phyloP scores from a whole-genome alignment of 2,113 vertebrate genomes.

The Alectura lathami region DNA sequence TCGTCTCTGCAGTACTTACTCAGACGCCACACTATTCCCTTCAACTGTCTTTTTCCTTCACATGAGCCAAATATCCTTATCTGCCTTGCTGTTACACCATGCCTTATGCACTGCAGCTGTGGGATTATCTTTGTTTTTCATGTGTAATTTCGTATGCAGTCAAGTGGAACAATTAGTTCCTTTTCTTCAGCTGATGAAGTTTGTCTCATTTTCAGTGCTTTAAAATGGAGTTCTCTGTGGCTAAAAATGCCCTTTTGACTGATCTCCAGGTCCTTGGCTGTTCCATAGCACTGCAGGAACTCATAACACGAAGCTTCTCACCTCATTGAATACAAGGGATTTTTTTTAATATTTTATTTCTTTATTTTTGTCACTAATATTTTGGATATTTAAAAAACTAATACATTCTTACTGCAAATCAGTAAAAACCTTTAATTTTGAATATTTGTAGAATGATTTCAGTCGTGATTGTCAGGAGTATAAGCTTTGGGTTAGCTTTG shows the following conservation, averaged over 20 bases:
- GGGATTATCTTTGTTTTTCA: constrained; percentile 25
- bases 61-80: not conserved
- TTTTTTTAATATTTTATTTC: not conserved
- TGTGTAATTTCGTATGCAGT: constrained; percentile 19
- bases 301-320: constrained; percentile 8
- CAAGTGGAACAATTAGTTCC: constrained; percentile 53
- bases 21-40: not conserved
- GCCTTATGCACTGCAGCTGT: not conserved
- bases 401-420: not conserved
- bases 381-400: not conserved
- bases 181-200: constrained; percentile 6
- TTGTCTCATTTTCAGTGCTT: not conserved
- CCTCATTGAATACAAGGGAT: not conserved
- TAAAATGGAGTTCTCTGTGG: not conserved
- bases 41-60: not conserved
- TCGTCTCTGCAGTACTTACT: not conserved
- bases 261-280: not conserved
- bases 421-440: not conserved
- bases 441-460: not conserved
- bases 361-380: not conserved
- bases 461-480: not conserved
- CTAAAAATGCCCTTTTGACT: not conserved
- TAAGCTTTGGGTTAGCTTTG: not conserved
- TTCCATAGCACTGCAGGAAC: not conserved
- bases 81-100: not conserved